These are phyloP conservation scores for Merluccius polli DNA, from an alignment of 2,797 vertebrate genomes.

Conservation along the genomic window DNA sequence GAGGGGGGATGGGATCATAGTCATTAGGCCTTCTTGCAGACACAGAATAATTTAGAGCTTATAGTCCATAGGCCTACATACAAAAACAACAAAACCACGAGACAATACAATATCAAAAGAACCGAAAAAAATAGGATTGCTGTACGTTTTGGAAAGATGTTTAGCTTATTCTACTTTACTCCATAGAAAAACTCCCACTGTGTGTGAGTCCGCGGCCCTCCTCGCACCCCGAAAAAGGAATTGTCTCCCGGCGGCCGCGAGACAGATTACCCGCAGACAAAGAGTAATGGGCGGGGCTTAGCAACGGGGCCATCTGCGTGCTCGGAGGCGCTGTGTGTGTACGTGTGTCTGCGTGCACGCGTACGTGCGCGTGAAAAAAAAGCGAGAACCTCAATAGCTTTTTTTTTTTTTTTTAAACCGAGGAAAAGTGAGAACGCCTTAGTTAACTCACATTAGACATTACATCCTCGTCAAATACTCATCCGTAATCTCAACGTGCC, in stretches of 20 bases:
- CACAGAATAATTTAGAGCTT: background rate
- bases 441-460: too few species aligned
- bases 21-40: background rate
- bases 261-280: conserved; percentile 73
- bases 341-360: background rate
- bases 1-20: background rate
- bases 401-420: background rate
- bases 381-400: background rate
- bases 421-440: background rate
- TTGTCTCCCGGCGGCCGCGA: conserved; percentile 51
- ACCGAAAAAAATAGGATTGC: background rate
- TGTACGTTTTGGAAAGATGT: background rate
- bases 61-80: background rate
- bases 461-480: background rate
- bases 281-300: conserved; percentile 69
- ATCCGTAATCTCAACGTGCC: background rate
- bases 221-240: conserved; percentile 42
- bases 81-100: background rate
- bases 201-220: conserved; percentile 43
- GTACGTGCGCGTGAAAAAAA: conserved; percentile 15
- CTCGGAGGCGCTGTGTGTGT: conserved; percentile 31
- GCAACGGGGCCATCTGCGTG: conserved; percentile 64
- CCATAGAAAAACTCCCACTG: background rate
- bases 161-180: background rate
- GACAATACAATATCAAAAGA: background rate